phyloP scores from a whole-genome alignment of 2,888 invertebrate species.

The Cacoxenus indagator region DNA sequence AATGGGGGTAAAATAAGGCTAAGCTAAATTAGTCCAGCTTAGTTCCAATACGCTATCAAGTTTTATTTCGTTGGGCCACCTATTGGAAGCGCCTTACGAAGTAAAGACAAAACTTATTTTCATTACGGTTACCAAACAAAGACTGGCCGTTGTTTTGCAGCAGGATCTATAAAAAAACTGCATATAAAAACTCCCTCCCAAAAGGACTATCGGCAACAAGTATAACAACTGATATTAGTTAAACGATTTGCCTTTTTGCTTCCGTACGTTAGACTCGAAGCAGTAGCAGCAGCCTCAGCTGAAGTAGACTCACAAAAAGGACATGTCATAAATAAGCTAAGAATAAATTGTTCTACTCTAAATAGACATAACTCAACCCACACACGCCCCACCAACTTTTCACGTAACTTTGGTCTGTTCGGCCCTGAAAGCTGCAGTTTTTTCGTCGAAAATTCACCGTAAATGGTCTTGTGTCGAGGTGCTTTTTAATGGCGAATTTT shows the following conservation, averaged over 20 bases:
- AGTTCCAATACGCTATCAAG: no score
- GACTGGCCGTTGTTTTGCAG: no score
- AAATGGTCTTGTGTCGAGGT: slow-evolving; percentile 29
- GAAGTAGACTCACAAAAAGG: background rate
- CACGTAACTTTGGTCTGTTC: background rate
- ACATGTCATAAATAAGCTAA: slow-evolving; percentile 6
- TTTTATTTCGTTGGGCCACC: no score
- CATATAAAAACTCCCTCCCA: no score
- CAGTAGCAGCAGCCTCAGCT: background rate
- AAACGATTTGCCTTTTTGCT: background rate
- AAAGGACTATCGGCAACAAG: no score
- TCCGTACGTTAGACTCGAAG: background rate
- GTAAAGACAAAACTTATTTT: no score
- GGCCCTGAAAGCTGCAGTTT: background rate
- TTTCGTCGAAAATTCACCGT: background rate
- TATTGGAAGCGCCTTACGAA: no score
- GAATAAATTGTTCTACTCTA: background rate
- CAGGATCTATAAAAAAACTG: no score
- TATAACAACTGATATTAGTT: background rate
- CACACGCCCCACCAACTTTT: background rate
- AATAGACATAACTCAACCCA: background rate
- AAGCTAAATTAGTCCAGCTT: no score
- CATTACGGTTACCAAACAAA: no score
- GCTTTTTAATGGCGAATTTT: slow-evolving; percentile 39
- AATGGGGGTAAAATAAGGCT: no score